A percentile compares a stretch with the other conserved stretches of the same genome.
These are phyloP conservation scores for Melinaea menophilus DNA, from an alignment of 2,888 invertebrate species.

Conservation along the genomic window DNA sequence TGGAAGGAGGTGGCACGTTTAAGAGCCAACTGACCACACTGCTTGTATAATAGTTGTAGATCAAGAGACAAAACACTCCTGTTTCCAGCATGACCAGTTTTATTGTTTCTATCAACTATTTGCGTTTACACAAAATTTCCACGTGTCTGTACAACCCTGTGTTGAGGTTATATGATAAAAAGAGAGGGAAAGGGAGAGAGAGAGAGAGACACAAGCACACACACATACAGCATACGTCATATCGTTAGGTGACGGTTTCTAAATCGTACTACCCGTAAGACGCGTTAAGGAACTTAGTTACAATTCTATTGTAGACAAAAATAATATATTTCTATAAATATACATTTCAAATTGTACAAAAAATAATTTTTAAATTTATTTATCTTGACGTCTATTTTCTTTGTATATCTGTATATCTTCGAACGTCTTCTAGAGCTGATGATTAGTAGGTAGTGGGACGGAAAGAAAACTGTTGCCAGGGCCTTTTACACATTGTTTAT, in stretches of 20 bases:
- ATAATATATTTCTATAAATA: constrained; percentile 4
- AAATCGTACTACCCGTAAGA: no score
- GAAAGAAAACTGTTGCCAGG: constrained; percentile 17
- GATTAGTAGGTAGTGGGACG: constrained; percentile 15
- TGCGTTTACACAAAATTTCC: no score
- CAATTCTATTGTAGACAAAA: not conserved
- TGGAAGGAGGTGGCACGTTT: constrained; percentile 68
- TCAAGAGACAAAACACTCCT: constrained; percentile 58
- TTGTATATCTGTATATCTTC: not conserved
- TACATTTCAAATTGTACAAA: not conserved
- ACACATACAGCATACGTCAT: no score
- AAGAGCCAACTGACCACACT: constrained; percentile 78
- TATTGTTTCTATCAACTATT: no score
- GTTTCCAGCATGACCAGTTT: constrained; percentile 57
- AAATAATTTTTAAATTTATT: not conserved
- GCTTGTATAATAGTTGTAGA: constrained; percentile 79
- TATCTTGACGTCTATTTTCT: not conserved
- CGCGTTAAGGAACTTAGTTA: no score
- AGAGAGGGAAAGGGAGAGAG: no score
- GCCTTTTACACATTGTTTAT: constrained; percentile 25
- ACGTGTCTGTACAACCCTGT: no score
- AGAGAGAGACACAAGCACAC: no score
- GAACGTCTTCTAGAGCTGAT: constrained; percentile 2
- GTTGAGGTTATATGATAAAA: no score
- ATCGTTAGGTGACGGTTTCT: no score